phyloP scores from a whole-genome alignment of 2,888 invertebrate species.

The Tachina lurida region DNA sequence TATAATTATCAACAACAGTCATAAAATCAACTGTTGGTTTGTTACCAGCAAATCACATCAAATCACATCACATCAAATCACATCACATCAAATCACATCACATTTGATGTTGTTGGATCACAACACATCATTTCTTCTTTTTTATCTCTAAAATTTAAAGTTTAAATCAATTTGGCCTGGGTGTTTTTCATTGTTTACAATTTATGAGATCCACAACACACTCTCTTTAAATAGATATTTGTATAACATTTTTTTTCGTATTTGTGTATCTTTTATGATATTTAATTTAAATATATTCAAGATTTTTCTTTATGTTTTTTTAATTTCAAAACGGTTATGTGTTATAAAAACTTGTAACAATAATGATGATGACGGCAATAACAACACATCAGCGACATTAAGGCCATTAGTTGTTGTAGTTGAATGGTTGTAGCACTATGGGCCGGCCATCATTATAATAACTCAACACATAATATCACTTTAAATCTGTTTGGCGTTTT shows the following conservation, averaged over 20 bases:
- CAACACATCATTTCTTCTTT: neutral
- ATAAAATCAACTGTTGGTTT: neutral
- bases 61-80: neutral
- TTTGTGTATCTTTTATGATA: neutral
- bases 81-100: neutral
- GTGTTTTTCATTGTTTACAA: neutral
- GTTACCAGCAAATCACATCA: neutral
- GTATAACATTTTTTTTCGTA: neutral
- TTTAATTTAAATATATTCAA: conserved; percentile 16
- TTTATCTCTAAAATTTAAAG: no score
- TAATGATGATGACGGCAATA: neutral
- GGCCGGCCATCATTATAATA: conserved; percentile 26
- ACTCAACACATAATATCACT: neutral
- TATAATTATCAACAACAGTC: conserved; percentile 4
- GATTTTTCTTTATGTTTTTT: neutral
- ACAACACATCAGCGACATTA: conserved; percentile 8
- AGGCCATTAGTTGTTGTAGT: neutral
- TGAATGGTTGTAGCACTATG: neutral
- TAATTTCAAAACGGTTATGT: neutral
- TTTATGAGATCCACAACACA: conserved; percentile 23
- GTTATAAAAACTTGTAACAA: neutral
- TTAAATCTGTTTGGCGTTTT: neutral
- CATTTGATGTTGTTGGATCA: conserved; percentile 5
- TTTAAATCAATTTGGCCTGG: neutral
- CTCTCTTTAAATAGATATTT: neutral